Percentiles rank a stretch among this genome's conserved stretches.
These are phyloP conservation scores for Ctenodactylus gundi DNA, from an alignment of 2,113 vertebrate species.

Conservation along the genomic window DNA sequence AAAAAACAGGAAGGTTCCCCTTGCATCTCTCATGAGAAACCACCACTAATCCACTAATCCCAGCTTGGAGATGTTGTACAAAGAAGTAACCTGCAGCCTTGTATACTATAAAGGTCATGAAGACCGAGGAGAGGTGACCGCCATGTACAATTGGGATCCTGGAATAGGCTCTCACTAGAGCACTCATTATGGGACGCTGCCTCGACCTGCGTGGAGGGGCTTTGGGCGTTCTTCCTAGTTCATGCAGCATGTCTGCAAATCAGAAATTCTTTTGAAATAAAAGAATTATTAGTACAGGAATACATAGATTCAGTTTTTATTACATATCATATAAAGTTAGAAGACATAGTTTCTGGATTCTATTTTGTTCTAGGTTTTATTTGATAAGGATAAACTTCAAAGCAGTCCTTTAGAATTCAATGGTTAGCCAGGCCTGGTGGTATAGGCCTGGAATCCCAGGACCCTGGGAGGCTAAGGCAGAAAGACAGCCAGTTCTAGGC, in stretches of 20 bases:
- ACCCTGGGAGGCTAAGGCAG: too few relatives aligned
- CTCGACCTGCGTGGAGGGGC: background rate
- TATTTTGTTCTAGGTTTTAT: background rate
- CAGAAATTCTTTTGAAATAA: background rate
- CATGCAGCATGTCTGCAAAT: background rate
- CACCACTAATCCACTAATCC: background rate
- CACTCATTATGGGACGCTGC: background rate
- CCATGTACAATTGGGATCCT: background rate
- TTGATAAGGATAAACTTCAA: background rate
- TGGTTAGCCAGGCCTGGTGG: too few relatives aligned
- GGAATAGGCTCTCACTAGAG: background rate
- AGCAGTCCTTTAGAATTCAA: too few relatives aligned
- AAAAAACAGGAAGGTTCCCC: background rate
- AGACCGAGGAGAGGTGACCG: background rate
- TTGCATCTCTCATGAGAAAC: background rate
- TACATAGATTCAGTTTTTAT: background rate
- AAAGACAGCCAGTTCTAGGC: too few relatives aligned
- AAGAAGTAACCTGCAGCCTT: background rate
- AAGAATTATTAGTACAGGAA: background rate
- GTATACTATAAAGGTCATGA: background rate
- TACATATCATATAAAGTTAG: background rate
- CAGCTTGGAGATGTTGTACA: background rate
- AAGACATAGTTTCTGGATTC: conserved; percentile 14
- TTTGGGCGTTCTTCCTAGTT: background rate
- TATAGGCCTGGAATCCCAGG: too few relatives aligned